Conservation (phyloP, 2,113 vertebrate genomes). For the Larimichthys polyactis region DNA sequence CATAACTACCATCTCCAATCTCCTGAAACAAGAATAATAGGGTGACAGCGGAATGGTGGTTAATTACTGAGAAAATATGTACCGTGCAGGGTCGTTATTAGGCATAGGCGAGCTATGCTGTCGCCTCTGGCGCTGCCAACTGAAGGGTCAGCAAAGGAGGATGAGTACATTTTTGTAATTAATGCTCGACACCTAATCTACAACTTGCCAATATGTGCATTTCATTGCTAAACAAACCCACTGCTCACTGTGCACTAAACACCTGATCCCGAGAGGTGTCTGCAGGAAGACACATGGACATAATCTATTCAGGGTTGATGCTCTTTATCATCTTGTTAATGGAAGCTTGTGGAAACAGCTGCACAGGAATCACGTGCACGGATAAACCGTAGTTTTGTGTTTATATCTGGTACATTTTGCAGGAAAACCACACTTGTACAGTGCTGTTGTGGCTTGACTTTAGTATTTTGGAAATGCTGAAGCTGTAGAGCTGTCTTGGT, state of each 20-base stretch:
- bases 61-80: conserved; percentile 15
- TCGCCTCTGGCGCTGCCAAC: neutral
- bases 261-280: neutral
- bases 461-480: neutral
- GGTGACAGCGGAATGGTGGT: neutral
- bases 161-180: conserved; percentile 1
- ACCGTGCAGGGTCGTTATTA: neutral
- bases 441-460: neutral
- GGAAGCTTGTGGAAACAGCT: neutral
- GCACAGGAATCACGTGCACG: neutral
- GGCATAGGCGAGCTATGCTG: neutral
- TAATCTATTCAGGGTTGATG: neutral
- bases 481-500: neutral
- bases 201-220: neutral
- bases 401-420: no score
- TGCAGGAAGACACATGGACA: neutral
- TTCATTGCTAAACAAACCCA: neutral
- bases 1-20: neutral
- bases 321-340: neutral
- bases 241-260: neutral
- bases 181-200: neutral
- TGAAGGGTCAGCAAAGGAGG: neutral
- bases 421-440: neutral
- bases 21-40: neutral
- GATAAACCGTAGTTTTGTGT: no score